Evolutionary conservation across 2,113 vertebrate species (phyloP), one percentile per base, ranked within the genome.

Genomic region (Microcebus ravelobensis): DNA sequence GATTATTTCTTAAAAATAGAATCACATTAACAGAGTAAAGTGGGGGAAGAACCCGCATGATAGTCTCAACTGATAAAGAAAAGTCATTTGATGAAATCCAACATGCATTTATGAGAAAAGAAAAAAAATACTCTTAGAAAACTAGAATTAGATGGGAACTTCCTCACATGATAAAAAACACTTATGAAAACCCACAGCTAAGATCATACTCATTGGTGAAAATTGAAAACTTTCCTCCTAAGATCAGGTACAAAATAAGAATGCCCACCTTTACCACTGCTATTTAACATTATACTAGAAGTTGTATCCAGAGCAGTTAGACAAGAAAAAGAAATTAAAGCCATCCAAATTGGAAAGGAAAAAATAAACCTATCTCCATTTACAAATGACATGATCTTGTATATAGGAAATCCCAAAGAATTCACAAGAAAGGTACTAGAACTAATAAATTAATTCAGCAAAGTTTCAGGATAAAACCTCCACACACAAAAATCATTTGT

Each of bases 131-230:
- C n/a, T 87, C 50, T 73, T 55, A 82, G 20, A 65, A 95, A 82
- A 80, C 55, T 55, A 71, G 57, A 27, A 90, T 74, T 63, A 71
- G n/a, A 45, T 18, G 39, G 65, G 29, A 95, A 74, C 52, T 70
- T 93, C 29, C 63, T 73, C 59, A 6, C 57, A 17, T 29, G 6
- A 17, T 92, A 80, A 89, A 39, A 61, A 36, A 65, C 34, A 21
- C 71, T 96, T 77, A 91, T 39, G 61, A 93, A 95, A 83, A 82
- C n/a, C 36, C 42, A 45, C 5, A 83, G 34, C 57, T 85, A 79
- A 74, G 13, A 67, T 57, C 61, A 68, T 96, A 65, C 10, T 90
- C 13, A 39, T 17, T 74, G 12, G 52, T 90, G 52, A 90, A 90
- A 82, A 68, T 25, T 90, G 29, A 95, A 81, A 93, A 73, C 20